A percentile compares a stretch with the other conserved stretches of the same genome.
Conservation (phyloP, 2,888 invertebrate genomes). For the Mantis religiosa region DNA sequence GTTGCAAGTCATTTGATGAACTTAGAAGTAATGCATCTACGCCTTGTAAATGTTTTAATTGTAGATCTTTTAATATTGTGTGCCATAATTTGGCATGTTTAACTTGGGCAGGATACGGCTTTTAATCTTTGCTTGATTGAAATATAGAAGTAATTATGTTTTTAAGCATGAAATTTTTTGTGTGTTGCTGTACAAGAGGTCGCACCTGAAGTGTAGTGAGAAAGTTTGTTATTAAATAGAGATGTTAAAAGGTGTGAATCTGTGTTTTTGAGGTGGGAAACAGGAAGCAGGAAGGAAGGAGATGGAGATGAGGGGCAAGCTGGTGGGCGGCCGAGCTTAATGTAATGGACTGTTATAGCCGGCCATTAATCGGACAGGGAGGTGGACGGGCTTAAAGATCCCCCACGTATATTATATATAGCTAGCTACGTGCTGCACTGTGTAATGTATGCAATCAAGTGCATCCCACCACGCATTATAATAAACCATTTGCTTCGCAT, state of each 20-base stretch:
- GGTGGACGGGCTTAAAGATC: conserved; percentile 9
- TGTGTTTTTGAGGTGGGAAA: not conserved
- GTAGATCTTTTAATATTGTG: too few species aligned
- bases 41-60: too few species aligned
- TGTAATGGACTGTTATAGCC: not conserved
- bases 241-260: not conserved
- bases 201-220: too few species aligned
- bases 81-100: too few species aligned
- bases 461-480: not conserved
- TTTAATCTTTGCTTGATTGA: too few species aligned
- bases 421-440: not conserved
- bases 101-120: too few species aligned
- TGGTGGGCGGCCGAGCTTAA: not conserved
- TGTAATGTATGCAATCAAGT: conserved; percentile 4
- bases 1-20: too few species aligned
- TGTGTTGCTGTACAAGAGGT: too few species aligned
- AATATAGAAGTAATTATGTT: too few species aligned
- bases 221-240: too few species aligned
- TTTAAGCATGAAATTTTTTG: too few species aligned
- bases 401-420: not conserved
- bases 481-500: conserved; percentile 7
- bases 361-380: not conserved
- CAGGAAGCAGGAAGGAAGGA: not conserved
- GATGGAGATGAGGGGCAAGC: not conserved
- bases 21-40: too few species aligned